Base-by-base conservation (phyloP, 2,888 invertebrate genomes). In the Deroplatys truncata region DNA sequence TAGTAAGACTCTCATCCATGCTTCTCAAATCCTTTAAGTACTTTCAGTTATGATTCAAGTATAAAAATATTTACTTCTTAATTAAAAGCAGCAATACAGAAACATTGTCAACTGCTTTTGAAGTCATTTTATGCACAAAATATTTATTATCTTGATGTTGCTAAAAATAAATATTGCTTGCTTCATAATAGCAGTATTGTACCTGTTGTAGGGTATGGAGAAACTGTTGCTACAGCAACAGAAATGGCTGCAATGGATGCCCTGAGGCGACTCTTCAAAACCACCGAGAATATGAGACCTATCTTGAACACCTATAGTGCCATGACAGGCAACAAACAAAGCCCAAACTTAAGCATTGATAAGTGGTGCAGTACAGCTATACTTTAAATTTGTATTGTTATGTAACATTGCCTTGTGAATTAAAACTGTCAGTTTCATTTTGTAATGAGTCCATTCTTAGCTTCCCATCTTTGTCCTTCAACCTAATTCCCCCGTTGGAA, bases 191-290 rank as follows among this genome's bases (percentile, higher is more conserved):
- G n/a, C 13, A 88, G n/a, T 90, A 85, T 84, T 85, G 43, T 89
- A 90, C 88, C 91, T 88, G 92, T 93, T 94, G 86, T 92, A 98
- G 98, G 98, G 90, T 97, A 97, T 93, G 99, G 99, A 16, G 98
- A 99, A 94, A 96, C 96, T 72, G 92, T 97, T 0, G 94, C 95
- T 3, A 96, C 96, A 85, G 99, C 99, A 0, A 96, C 97, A 92
- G 96, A 98, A 93, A 96, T 98, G 95, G 99, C 99, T 9, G 98
- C 98, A 0, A 93, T 96, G 90, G 97, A 98, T 93, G 97, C 97
- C 0, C 94, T 99, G 9, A 96, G 96, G 92, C 95, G 95, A 91
- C 92, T 97, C 9, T 97, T 96, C 91, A 94, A 94, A 25, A 95
- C 95, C 7, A 93, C 94, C 91, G 95, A 95, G 84, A 93, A 94